Base-by-base conservation (phyloP, 2,888 invertebrate species). In the Lithosia quadra region DNA sequence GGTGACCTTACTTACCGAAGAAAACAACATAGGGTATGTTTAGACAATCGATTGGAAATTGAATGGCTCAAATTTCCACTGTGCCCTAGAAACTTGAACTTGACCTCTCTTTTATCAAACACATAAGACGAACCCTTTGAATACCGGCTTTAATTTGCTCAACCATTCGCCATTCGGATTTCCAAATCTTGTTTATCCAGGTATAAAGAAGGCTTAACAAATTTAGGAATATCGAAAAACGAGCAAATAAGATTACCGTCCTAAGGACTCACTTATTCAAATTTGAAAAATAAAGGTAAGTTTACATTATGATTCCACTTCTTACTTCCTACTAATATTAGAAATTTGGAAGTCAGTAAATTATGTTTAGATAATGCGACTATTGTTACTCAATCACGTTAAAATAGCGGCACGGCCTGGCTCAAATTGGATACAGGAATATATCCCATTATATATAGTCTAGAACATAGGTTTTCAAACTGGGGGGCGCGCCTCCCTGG, bases 261-360 rank as follows among this genome's bases (percentile, higher is more conserved):
- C 55, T 49, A 10, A 61, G 66, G 70, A 58, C 34, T 61, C 62
- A 64, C 36, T 64, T 75, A 73, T 67, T 72, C 67, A 66, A 72
- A 69, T 65, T 66, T 2, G 13, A n/a, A 49, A n/a, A 57, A 22
- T 56, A 65, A 24, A 43, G 64, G 3, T 18, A n/a, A 28, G 36
- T 58, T 34, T 15, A 64, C 24, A 56, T 22, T 24, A 24, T 13
- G 13, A 58, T 21, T 34, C 8, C 1, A 34, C 10, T 34, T 34
- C 34, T 8, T 34, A 5, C 28, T 28, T 28, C n/a, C n/a, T n/a
- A n/a, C n/a, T n/a, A n/a, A n/a, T n/a, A n/a, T n/a, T n/a, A n/a
- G n/a, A n/a, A n/a, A n/a, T n/a, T n/a, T n/a, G n/a, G n/a, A n/a
- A n/a, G n/a, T n/a, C n/a, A n/a, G n/a, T n/a, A n/a, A n/a, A n/a